A percentile compares a stretch with the other conserved stretches of the same genome.
phyloP scores from a whole-genome alignment of 2,113 vertebrate genomes.

The Hydrolagus affinis region DNA sequence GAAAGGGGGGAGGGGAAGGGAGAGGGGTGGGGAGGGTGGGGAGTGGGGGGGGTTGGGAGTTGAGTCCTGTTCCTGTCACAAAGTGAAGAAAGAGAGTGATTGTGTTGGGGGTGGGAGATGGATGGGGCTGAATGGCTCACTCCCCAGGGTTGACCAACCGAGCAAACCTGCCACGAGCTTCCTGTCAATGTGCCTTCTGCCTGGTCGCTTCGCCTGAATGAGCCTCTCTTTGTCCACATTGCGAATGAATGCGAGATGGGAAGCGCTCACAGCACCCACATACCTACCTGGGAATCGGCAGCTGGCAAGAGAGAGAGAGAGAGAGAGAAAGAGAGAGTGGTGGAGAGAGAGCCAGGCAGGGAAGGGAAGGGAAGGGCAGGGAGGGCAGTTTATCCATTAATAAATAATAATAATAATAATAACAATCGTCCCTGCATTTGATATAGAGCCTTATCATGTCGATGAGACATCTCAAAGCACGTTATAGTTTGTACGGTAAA shows the following conservation, averaged over 20 bases:
- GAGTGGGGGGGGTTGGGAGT: conserved; percentile 41
- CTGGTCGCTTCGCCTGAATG: conserved; percentile 61
- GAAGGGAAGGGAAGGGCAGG: too few species aligned
- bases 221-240: conserved; percentile 56
- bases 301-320: neutral
- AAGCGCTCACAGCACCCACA: conserved; percentile 46
- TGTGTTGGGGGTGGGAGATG: conserved; percentile 38
- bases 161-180: conserved; percentile 67
- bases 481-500: too few species aligned
- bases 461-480: too few species aligned
- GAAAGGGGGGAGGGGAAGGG: too few species aligned
- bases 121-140: too few species aligned
- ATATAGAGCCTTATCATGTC: too few species aligned
- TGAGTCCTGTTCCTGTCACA: conserved; percentile 39
- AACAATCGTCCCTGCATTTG: too few species aligned
- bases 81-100: conserved; percentile 51
- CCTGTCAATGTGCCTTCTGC: conserved; percentile 74
- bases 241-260: conserved; percentile 72
- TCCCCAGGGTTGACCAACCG: too few species aligned
- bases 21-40: conserved; percentile 34
- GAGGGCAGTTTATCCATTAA: too few species aligned
- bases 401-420: too few species aligned
- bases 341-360: neutral
- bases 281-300: conserved; percentile 46
- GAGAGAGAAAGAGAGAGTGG: neutral